A percentile compares a stretch with the other conserved stretches of the same genome.
phyloP scores from a whole-genome alignment of 1,140 invertebrate species.

The Doryteuthis pealeii region DNA sequence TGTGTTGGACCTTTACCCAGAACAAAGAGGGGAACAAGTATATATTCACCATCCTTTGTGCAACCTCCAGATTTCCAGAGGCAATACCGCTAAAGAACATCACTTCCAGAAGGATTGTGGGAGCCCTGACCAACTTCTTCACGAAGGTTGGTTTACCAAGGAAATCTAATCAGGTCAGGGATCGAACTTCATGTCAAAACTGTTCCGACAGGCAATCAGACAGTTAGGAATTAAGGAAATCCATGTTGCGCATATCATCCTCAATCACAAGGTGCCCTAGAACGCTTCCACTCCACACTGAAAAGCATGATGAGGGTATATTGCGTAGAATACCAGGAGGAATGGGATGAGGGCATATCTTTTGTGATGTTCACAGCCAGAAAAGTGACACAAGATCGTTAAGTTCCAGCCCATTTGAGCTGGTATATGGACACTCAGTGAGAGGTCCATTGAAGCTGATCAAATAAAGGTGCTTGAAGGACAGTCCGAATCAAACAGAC shows the following conservation, averaged over 20 bases:
- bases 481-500: not conserved
- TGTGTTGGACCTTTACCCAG: not conserved
- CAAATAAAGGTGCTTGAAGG: not conserved
- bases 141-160: not conserved
- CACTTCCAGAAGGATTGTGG: not conserved
- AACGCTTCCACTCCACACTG: slow-evolving; percentile 12
- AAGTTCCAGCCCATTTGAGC: not conserved
- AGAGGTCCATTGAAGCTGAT: not conserved
- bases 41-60: not conserved
- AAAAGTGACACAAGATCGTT: not conserved
- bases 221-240: slow-evolving; percentile 5
- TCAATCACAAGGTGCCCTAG: slow-evolving; percentile 13
- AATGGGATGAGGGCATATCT: not conserved
- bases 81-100: not conserved
- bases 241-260: slow-evolving; percentile 2
- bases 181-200: slow-evolving; percentile 15
- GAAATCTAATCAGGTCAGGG: not conserved
- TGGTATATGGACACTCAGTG: not conserved
- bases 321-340: not conserved
- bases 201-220: slow-evolving; percentile 11
- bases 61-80: too few species aligned
- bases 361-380: not conserved
- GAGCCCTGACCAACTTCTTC: too few species aligned
- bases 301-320: slow-evolving; percentile 5
- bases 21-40: too few species aligned